Base-by-base conservation (phyloP, 2,113 vertebrate genomes). In the Cochlearius cochlearius region DNA sequence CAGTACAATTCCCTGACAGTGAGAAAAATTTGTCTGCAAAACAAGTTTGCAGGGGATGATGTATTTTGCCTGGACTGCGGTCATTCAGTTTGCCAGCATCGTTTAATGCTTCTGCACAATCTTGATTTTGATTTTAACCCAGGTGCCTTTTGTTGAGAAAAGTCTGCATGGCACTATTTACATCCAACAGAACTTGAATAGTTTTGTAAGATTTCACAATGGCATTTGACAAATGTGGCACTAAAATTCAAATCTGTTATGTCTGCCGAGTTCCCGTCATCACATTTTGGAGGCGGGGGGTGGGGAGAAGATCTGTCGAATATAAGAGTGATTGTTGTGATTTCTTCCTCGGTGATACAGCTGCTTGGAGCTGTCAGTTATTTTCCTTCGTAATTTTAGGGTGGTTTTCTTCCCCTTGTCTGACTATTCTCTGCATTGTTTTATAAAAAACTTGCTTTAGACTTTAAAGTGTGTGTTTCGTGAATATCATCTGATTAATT, bases 401-500 rank as follows among this genome's bases (percentile, higher is more conserved):
- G 43, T 56, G 34, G 30, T 71, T 84, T 92, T 93, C 50, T 86
- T 82, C 30, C 18, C 25, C 7, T 41, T 86, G 79, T 67, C 56
- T 86, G 56, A 32, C 3, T 74, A 11, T 49, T 86, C 30, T 53
- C 43, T 74, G n/a, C 29, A 36, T 64, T 90, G 21, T 75, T 75
- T 86, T 49, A 16, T 49, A 23, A 83, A 75, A 49, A 96, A 93
- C 81, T 86, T 53, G 47, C 55, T 90, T 71, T 36, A 80, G 39
- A 71, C 56, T 83, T 87, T 39, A 26, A 80, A 85, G 17, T 89
- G 41, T 88, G 67, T 74, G 29, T 91, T 92, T 94, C 49, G 50
- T 79, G 93, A 96, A 75, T 96, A 82, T 20, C 8, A n/a, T 56
- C 43, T 93, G 69, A 94, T 92, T 94, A 87, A 41, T 68, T 90